Conservation (phyloP, 2,113 vertebrate species). For the Nycticryphes semicollaris region DNA sequence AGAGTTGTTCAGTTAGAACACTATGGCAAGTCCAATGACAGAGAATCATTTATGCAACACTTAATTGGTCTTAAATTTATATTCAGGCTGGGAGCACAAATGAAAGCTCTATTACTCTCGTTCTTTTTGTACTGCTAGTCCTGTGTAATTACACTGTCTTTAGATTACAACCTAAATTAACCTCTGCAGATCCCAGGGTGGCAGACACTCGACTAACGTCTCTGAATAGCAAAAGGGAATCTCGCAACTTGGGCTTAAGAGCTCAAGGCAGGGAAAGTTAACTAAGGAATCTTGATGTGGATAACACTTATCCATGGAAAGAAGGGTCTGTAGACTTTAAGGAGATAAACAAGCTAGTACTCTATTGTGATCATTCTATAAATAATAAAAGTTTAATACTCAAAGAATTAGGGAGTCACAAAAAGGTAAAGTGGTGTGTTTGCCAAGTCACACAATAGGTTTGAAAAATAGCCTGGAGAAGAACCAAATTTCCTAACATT, state of each 20-base stretch:
- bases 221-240: background rate
- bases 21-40: background rate
- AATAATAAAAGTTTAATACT: background rate
- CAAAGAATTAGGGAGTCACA: background rate
- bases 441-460: background rate
- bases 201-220: background rate
- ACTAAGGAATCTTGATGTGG: background rate
- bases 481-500: background rate
- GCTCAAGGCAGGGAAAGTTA: background rate
- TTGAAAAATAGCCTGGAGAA: background rate
- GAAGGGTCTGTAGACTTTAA: background rate
- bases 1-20: background rate
- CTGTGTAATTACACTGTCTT: background rate
- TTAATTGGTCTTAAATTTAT: background rate
- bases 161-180: background rate
- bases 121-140: background rate
- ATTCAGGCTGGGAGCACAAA: background rate
- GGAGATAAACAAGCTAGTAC: background rate
- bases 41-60: background rate
- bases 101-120: background rate
- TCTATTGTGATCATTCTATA: background rate
- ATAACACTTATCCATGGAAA: background rate
- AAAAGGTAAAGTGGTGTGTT: background rate
- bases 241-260: background rate
- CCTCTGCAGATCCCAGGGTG: background rate